Percentiles rank a stretch among this genome's conserved stretches.
Evolutionary conservation across 2,888 invertebrate genomes (phyloP).

Genomic region (Ophion ellenae): DNA sequence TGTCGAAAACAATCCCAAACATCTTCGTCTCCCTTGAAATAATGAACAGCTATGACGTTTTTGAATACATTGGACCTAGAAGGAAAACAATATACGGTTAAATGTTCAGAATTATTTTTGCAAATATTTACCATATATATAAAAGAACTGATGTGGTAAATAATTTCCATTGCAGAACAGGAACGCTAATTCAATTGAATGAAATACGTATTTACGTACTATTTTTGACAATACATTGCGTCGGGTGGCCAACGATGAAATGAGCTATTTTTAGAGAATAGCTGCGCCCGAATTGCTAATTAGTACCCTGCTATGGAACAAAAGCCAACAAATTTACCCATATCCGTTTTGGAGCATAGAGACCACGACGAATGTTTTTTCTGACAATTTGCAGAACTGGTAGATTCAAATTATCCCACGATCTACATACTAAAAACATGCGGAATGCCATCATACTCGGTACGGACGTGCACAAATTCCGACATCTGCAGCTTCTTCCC

Average conservation of each 20-base stretch:
- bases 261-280: too few relatives aligned
- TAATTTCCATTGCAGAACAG: neutral
- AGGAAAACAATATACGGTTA: neutral
- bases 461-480: neutral
- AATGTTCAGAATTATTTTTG: neutral
- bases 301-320: too few relatives aligned
- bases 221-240: too few relatives aligned
- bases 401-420: neutral
- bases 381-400: neutral
- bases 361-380: neutral
- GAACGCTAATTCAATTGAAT: too few relatives aligned
- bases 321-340: neutral
- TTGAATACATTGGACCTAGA: neutral
- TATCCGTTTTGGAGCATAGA: neutral
- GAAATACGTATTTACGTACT: too few relatives aligned
- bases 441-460: neutral
- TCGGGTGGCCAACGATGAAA: too few relatives aligned
- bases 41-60: too few relatives aligned
- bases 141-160: neutral
- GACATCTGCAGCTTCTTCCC: neutral
- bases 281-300: neutral
- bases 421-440: neutral
- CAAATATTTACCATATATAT: neutral
- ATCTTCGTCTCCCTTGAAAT: too few relatives aligned
- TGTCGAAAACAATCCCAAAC: too few relatives aligned